Conservation (phyloP, 2,797 vertebrate species). For the Sebastes miniatus region DNA sequence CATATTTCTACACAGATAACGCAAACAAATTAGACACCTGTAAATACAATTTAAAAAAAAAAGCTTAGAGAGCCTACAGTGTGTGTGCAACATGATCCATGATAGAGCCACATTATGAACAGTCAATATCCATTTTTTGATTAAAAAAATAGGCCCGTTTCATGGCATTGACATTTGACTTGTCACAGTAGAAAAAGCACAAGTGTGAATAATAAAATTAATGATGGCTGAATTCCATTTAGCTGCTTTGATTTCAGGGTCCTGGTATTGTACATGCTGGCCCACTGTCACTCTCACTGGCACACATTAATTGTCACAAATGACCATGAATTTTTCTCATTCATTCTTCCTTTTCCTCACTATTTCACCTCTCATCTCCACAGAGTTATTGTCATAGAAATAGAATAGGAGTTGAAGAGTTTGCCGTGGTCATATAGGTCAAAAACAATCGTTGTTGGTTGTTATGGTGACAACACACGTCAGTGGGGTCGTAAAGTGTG, state of each 20-base stretch:
- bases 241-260: background rate
- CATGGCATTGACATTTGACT: too few species aligned
- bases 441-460: background rate
- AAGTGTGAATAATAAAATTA: background rate
- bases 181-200: too few species aligned
- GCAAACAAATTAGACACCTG: background rate
- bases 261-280: background rate
- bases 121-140: too few species aligned
- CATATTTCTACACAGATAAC: background rate
- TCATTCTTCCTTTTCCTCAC: background rate
- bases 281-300: background rate
- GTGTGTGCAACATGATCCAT: too few species aligned
- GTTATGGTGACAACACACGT: background rate
- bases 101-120: too few species aligned
- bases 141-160: too few species aligned
- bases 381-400: background rate
- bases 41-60: background rate
- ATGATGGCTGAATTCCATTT: background rate
- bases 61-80: background rate
- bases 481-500: background rate
- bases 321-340: background rate
- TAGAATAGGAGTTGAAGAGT: background rate
- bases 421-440: too few species aligned
- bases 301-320: background rate
- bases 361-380: background rate